These are phyloP conservation scores for Heliconius charithonia DNA, from an alignment of 2,888 invertebrate species.

Conservation along the genomic window DNA sequence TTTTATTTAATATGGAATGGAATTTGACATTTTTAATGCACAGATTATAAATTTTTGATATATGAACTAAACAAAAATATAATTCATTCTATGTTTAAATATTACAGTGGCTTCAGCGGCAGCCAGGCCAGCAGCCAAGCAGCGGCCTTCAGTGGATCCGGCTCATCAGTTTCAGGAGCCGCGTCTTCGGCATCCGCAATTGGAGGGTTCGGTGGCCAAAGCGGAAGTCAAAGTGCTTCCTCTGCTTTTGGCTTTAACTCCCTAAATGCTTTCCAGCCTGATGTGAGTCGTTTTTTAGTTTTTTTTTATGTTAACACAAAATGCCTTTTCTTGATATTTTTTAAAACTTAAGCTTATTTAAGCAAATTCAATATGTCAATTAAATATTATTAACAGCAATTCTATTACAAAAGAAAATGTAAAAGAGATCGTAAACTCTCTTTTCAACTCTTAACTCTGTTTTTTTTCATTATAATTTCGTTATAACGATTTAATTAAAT, in stretches of 20 bases:
- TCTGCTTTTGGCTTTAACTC: constrained; percentile 76
- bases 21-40: background rate
- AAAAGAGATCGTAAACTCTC: too few species aligned
- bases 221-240: constrained; percentile 73
- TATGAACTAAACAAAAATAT: background rate
- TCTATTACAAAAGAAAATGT: too few species aligned
- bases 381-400: background rate
- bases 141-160: constrained; percentile 68
- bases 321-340: too few species aligned
- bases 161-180: constrained; percentile 64
- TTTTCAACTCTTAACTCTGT: too few species aligned
- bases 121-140: constrained; percentile 80
- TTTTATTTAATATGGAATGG: background rate
- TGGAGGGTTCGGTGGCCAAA: constrained; percentile 57
- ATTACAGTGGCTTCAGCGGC: constrained; percentile 73
- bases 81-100: background rate
- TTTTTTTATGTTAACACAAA: too few species aligned
- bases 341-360: background rate
- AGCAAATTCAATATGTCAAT: background rate
- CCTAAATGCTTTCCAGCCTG: constrained; percentile 65
- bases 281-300: constrained; percentile 58
- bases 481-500: background rate
- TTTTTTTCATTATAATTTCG: too few species aligned
- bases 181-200: constrained; percentile 67
- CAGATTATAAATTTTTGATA: background rate